Base-by-base conservation (phyloP, 2,888 invertebrate genomes). In the Conistra vaccinii region DNA sequence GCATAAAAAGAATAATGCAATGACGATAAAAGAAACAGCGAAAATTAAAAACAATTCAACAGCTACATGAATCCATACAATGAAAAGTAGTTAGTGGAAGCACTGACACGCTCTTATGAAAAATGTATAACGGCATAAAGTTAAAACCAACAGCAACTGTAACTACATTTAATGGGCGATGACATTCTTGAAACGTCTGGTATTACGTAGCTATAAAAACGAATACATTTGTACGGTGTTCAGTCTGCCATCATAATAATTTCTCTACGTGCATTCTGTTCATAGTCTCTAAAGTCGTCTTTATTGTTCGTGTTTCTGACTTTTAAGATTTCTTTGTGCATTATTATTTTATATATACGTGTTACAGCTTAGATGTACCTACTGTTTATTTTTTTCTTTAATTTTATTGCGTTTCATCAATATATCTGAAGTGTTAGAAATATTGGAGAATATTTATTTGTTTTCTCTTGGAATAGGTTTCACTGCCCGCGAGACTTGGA, bases 141-240 rank as follows among this genome's bases (percentile, higher is more conserved):
- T 78, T 62, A 66, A 77, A 82, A 73, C 73, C 72, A 67, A 85
- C 85, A 70, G 55, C 73, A 74, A 78, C 69, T 83, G 60, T 69
- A 81, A 76, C 68, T 71, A 81, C 53, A 78, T 82, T 85, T 86
- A 88, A 90, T 87, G 85, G 87, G 83, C 74, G 78, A 81, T 84
- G 85, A 83, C 85, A 87, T 81, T 83, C 86, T 85, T 80, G 80
- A 84, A 87, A 85, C 80, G 76, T 85, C 78, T 78, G 83, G 85
- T 85, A 87, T 89, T 89, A 90, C 86, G 82, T 74, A 78, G 73
- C 79, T 72, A 85, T 90, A 89, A 90, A 89, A 88, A 83, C 82
- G 81, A 87, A 86, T 84, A 85, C 80, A 86, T 88, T 85, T 80
- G 79, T 80, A 73, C 77, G 69, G 72, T 71, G 66, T 81, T 88